Base-by-base conservation (phyloP, 2,888 invertebrate species). In the Pantelozetes paolii region DNA sequence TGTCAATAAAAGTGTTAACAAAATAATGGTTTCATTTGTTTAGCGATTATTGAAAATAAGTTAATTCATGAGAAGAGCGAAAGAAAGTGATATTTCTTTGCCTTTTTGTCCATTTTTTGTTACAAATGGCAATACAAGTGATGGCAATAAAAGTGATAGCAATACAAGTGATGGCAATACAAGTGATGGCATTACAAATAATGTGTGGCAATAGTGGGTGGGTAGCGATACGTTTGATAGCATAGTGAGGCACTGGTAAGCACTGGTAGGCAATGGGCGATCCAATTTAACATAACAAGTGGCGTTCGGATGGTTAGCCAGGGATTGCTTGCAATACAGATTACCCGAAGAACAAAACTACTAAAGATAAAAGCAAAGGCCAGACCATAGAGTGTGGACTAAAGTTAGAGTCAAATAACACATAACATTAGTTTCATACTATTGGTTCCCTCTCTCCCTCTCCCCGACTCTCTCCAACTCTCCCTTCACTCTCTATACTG, bases 201-300 rank as follows among this genome's bases (percentile, higher is more conserved):
- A 67, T 67, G 67, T 67, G 67, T 67, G 67, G 67, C 67, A 67
- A 67, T 67, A 67, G 67, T 67, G 67, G 67, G 67, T 42, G 67
- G 67, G 67, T n/a, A 67, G 67, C 67, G 64, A 64, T 67, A n/a
- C 42, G 40, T 40, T 36, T 67, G 67, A n/a, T 67, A 23, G 67
- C 67, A 59, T 59, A 28, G 28, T 13, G 57, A 30, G 26, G 54
- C 30, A 32, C 18, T 32, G 15, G 48, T 15, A 57, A 23, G 57
- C 57, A 57, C 26, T 57, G 57, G 57, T 57, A 57, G 57, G 57
- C 57, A 64, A 64, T 64, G 67, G 67, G 67, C 67, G 67, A 67
- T 67, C 36, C 67, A 67, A 67, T 67, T 67, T 67, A 67, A 67
- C 67, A 67, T 67, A 67, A 67, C 67, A 67, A 67, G 67, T 67